These are phyloP conservation scores for Nomada flava DNA, from an alignment of 2,888 invertebrate genomes.

Conservation along the genomic window DNA sequence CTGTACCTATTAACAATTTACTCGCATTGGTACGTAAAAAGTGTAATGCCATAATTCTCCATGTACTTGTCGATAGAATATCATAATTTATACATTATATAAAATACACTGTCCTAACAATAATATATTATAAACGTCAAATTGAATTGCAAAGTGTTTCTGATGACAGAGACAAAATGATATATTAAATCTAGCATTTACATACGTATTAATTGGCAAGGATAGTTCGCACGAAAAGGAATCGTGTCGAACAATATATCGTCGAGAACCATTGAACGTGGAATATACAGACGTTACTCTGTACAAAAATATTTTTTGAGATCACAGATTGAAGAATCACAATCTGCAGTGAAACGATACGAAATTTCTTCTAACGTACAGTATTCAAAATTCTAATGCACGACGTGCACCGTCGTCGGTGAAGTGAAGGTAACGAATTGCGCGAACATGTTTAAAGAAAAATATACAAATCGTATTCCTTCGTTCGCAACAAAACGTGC, in stretches of 20 bases:
- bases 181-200: background rate
- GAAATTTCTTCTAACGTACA: background rate
- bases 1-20: too few species aligned
- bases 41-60: too few species aligned
- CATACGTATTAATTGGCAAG: background rate
- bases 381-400: too few species aligned
- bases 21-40: too few species aligned
- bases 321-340: background rate
- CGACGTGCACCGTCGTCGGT: too few species aligned
- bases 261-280: background rate
- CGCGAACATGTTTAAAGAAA: too few species aligned
- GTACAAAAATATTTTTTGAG: background rate
- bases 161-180: background rate
- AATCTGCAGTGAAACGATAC: background rate
- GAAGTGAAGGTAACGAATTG: too few species aligned
- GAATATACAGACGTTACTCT: background rate
- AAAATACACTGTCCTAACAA: background rate
- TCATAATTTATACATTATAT: slow-evolving; percentile 1
- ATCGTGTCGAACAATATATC: background rate
- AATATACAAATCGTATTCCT: too few species aligned
- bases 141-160: slow-evolving; percentile 7
- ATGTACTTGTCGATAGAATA: background rate
- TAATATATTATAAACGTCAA: background rate
- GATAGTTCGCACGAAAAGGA: background rate
- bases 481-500: too few species aligned